A percentile compares a stretch with the other conserved stretches of the same genome.
phyloP scores from a whole-genome alignment of 2,797 vertebrate species.

The Acanthis flammea region DNA sequence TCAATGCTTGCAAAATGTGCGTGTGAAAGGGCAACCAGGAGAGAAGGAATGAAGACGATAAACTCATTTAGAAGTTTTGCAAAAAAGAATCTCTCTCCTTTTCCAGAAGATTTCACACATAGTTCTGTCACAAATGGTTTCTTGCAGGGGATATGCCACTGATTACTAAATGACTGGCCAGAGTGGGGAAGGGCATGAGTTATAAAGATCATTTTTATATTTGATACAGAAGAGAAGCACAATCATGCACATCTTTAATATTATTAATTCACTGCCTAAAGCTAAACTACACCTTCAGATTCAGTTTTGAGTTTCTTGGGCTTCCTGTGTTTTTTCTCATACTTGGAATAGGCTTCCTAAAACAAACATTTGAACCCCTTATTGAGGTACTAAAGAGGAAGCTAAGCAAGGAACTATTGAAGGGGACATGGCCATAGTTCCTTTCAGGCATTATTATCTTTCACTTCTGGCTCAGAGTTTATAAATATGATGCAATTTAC shows the following conservation, averaged over 20 bases:
- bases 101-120: not conserved
- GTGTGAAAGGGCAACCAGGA: not conserved
- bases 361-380: not conserved
- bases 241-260: rapidly evolving
- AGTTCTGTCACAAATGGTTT: not conserved
- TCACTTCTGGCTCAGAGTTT: not conserved
- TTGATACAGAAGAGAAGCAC: not conserved
- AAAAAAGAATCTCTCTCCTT: not conserved
- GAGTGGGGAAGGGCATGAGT: not conserved
- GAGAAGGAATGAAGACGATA: not conserved
- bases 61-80: not conserved
- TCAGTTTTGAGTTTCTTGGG: not conserved
- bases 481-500: not conserved
- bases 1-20: not conserved
- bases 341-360: not conserved
- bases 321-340: not conserved
- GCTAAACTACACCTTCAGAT: not conserved
- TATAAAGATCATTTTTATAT: not conserved
- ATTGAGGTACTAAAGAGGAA: not conserved
- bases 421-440: not conserved
- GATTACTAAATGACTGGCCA: not conserved
- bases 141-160: not conserved
- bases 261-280: not conserved
- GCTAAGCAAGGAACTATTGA: not conserved
- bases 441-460: not conserved